A percentile compares a stretch with the other conserved stretches of the same genome.
Evolutionary conservation across 1,140 invertebrate genomes (phyloP).

Genomic region (Hormaphis cornu): DNA sequence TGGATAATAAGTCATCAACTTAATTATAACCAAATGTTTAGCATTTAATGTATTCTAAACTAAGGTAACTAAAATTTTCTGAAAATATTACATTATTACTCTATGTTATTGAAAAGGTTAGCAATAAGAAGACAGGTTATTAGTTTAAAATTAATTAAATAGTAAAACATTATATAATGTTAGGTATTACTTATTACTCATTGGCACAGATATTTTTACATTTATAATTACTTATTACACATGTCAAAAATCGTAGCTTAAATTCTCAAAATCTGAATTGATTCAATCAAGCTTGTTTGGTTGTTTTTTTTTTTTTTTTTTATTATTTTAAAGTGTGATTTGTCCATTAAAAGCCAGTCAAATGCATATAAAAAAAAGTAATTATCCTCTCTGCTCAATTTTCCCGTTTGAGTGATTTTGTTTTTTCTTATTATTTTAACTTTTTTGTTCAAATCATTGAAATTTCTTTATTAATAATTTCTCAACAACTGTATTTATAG

Average conservation of each 20-base stretch:
- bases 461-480: background rate
- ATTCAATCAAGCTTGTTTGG: background rate
- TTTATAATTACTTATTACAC: background rate
- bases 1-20: slow-evolving; percentile 25
- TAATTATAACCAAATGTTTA: slow-evolving; percentile 22
- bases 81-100: background rate
- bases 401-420: background rate
- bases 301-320: too few relatives aligned
- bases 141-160: background rate
- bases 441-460: background rate
- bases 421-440: background rate
- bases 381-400: background rate
- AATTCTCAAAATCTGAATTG: background rate
- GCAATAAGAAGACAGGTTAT: slow-evolving; percentile 29
- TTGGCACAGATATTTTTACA: slow-evolving; percentile 3
- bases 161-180: slow-evolving; percentile 16
- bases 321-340: background rate
- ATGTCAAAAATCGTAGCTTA: slow-evolving; percentile 3
- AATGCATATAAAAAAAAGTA: background rate
- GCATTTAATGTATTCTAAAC: slow-evolving; percentile 20
- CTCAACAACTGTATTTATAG: background rate
- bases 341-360: background rate
- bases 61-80: background rate
- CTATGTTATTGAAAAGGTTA: slow-evolving; percentile 13
- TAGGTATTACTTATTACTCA: slow-evolving; percentile 18